Base-by-base conservation (phyloP, 2,113 vertebrate genomes). In the Siniperca chuatsi region DNA sequence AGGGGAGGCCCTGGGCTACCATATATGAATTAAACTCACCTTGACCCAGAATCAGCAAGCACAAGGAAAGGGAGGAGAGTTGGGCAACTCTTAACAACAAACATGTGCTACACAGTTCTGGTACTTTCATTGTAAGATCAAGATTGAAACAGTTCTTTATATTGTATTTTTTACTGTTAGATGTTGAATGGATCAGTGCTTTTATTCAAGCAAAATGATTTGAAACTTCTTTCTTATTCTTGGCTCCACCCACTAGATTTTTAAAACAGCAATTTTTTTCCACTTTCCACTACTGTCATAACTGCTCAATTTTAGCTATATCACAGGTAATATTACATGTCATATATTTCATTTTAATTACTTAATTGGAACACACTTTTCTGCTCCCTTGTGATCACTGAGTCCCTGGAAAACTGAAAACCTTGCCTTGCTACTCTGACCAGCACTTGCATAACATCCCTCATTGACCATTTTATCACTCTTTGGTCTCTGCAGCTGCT, bases 101-200 rank as follows among this genome's bases (percentile, higher is more conserved):
- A 88, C 86, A 89, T 44, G 46, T 90, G 86, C 76, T 62, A n/a
- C 61, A 82, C 64, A 83, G 72, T 37, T 78, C 46, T 79, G 35
- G 57, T 65, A 52, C 25, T 72, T 67, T 52, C 37, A 82, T 4
- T 60, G 20, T 42, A 78, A 76, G 52, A 73, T 80, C 23, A 76
- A 64, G 57, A 54, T 25, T 48, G 40, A 66, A 64, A 67, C 21
- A 15, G 52, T n/a, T 61, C 25, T 77, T 76, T 21, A 11, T 42
- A 8, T 66, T 81, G 13, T 65, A 68, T 40, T 77, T 66, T 29
- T 75, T 35, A 54, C 54, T 50, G 7, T 77, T 29, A 33, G 23
- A 81, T 82, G 29, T 44, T 44, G 23, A 85, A 61, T 7, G 1
- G 50, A 68, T 81, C 29, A 42, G 29, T 55, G 46, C 37, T 52